Evolutionary conservation across 2,888 invertebrate genomes (phyloP), one percentile per base, ranked within the genome.

Genomic region (Synergus itoensis): DNA sequence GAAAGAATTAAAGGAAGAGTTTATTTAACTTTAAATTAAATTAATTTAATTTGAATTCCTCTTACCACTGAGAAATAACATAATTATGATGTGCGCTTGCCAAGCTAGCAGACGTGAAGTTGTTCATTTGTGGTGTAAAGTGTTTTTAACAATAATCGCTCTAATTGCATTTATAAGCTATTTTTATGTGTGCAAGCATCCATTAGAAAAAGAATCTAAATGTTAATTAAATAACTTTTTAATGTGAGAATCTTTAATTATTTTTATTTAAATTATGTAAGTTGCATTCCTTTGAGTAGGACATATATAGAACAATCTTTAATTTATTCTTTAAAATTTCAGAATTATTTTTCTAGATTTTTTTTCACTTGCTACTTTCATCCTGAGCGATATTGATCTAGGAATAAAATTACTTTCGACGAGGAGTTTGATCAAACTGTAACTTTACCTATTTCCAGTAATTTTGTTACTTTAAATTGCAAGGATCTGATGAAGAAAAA

Each of bases 41-140:
- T 36, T 36, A 0, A 18, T 57, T 57, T 18, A 57, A 18, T 18
- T 57, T 18, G 9, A 2, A 3, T 3, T 57, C 9, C 0, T 18
- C 18, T 0, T 57, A 18, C 9, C n/a, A 57, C 9, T n/a, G 18
- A n/a, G 9, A 9, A 57, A 57, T 21, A 14, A 28, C 16, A 21
- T 16, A 40, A 69, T 18, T 36, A 53, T 73, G 28, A 36, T 53
- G 16, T n/a, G n/a, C n/a, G 9, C 14, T 1, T 69, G 28, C 2
- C 21, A 48, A 69, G 28, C 9, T 11, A 53, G 36, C 11, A 53
- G 53, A n/a, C 53, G 53, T 53, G 73, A 73, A 36, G 53, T 28
- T 69, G 28, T 48, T 48, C 43, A 69, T 73, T 73, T 53, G 9
- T 73, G n/a, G 28, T 53, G 73, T n/a, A 73, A 48, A 73, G 48